Evolutionary conservation across 2,888 invertebrate species (phyloP), one percentile per base, ranked within the genome.

Genomic region (Hydriomena furcata): DNA sequence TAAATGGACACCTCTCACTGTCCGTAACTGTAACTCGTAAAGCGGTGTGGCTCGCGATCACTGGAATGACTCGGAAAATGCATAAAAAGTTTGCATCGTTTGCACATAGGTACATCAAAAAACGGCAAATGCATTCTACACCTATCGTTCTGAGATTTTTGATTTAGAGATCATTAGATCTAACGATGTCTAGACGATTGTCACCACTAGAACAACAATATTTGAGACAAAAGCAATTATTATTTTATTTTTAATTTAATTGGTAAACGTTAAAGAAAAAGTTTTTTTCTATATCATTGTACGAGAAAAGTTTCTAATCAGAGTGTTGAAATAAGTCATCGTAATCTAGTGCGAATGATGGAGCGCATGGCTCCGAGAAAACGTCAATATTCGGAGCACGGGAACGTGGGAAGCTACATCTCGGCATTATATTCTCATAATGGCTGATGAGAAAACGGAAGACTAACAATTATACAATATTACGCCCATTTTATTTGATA

Each of bases 391-490:
- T 84, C 75, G 76, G 84, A 83, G 79, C 80, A 82, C 74, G 76
- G 76, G 80, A 76, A 78, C 86, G 82, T 85, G 83, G 79, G 83
- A 84, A 84, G 67, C 74, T 71, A 70, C 71, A 71, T 74, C 74
- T 66, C 69, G 70, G 68, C 69, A 66, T 71, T 70, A 76, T 30
- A 38, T 47, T 38, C 42, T 42, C 40, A 78, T 74, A 76, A 77
- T 71, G 72, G 70, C 65, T 63, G 70, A 68, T 70, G 74, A 69
- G 69, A 75, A 80, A 72, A 72, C 65, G 54, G 65, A 71, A 70
- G 65, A 76, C 75, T 67, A 66, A 68, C 62, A 68, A 73, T 75
- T 74, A 71, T 64, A 67, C 68, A 69, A 68, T 67, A 70, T 62
- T 60, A 66, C 60, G 60, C 57, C 57, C 63, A 61, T 66, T 65